Evolutionary conservation across 2,797 vertebrate genomes (phyloP), one percentile per base, ranked within the genome.

Genomic region (Poeciliopsis presidionis): DNA sequence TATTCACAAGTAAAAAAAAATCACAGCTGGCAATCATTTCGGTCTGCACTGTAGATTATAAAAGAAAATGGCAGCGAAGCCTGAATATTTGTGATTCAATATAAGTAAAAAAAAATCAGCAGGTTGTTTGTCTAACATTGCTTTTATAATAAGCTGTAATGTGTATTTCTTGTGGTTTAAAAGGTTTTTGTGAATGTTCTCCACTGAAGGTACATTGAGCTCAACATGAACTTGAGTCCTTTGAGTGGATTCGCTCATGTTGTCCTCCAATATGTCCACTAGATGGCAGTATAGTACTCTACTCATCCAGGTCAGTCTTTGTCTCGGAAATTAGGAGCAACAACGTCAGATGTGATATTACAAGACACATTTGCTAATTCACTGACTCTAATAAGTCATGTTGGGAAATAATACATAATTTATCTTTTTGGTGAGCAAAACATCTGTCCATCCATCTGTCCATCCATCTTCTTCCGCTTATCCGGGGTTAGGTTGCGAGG

Each of bases 201-300:
- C 3, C 22, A 9, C 22, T 33, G 46, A 8, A 1, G n/a, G 12
- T 1, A 3, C 9, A 63, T 36, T 9, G 18, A 20, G 8, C 36
- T 36, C 9, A 20, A 7, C 41, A 12, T 41, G 18, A 39, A 39
- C 20, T 11, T 12, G 7, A 9, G 14, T 22, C 39, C 59, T 16
- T 33, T 1, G 1, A 18, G 2, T 33, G 14, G 4, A 33, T 61
- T 67, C 63, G 11, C 22, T 5, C 3, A 0, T 90, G 91, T 75
- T 85, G 47, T 89, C 84, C 36, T 22, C 2, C 2, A 11, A 2
- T 81, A 9, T 83, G 49, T 25, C 47, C 95, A 95, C 93, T 92
- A 95, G 96, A 89, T 93, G 95, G 94, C 91, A 89, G 18, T 92
- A 73, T 43, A 78, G 89, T 67, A 61, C 59, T 82, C 76, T 22